Conservation (phyloP, 2,888 invertebrate genomes). For the Luperina testacea region DNA sequence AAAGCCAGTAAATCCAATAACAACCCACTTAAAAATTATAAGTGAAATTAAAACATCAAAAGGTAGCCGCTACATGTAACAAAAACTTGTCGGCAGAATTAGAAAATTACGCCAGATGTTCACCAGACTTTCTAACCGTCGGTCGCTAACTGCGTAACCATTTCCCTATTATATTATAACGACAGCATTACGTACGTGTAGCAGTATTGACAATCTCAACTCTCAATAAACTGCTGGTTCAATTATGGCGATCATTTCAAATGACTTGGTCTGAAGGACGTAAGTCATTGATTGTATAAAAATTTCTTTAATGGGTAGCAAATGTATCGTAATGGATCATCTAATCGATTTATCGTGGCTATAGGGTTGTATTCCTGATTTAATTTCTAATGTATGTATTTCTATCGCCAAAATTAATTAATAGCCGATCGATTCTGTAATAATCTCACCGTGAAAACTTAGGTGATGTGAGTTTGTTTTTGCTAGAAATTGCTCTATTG, state of each 20-base stretch:
- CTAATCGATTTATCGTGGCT: slow-evolving; percentile 16
- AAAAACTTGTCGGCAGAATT: slow-evolving; percentile 75
- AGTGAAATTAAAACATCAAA: slow-evolving; percentile 51
- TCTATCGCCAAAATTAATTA: not conserved
- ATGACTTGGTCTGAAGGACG: slow-evolving; percentile 38
- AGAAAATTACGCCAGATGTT: slow-evolving; percentile 83
- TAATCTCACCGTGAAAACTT: too few species aligned
- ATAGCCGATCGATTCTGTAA: not conserved
- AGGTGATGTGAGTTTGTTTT: too few species aligned
- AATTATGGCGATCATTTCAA: slow-evolving; percentile 60
- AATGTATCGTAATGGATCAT: slow-evolving; percentile 32
- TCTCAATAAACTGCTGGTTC: slow-evolving; percentile 67
- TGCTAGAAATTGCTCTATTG: too few species aligned
- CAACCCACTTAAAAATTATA: slow-evolving; percentile 7
- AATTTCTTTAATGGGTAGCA: slow-evolving; percentile 7
- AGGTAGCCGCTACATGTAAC: slow-evolving; percentile 62
- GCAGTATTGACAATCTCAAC: slow-evolving; percentile 70
- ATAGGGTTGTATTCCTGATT: slow-evolving; percentile 4
- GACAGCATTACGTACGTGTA: slow-evolving; percentile 77
- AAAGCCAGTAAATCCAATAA: not conserved
- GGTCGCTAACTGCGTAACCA: slow-evolving; percentile 82
- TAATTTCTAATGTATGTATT: not conserved
- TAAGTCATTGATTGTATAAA: slow-evolving; percentile 35
- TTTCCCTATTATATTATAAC: slow-evolving; percentile 83
- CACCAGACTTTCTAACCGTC: slow-evolving; percentile 83